These are phyloP conservation scores for Bothrops jararaca DNA, from an alignment of 2,113 vertebrate genomes.

Conservation along the genomic window DNA sequence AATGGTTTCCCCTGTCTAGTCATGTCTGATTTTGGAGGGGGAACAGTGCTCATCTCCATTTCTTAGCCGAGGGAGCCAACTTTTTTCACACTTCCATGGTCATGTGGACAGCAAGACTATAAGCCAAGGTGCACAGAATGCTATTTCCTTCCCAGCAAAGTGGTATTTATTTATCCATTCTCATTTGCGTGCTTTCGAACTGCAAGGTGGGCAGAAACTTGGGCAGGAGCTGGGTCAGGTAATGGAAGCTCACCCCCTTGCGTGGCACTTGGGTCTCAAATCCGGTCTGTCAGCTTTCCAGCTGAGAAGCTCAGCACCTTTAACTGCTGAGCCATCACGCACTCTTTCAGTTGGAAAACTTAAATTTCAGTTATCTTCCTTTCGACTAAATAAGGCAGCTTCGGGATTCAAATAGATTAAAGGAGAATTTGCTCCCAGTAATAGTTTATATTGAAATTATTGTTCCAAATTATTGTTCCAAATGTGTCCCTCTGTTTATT, in stretches of 20 bases:
- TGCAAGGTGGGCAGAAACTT: neutral
- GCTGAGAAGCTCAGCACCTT: neutral
- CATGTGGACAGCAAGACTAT: neutral
- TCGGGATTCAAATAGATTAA: neutral
- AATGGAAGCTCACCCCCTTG: neutral
- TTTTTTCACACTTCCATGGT: neutral
- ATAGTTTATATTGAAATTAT: neutral
- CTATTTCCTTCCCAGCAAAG: neutral
- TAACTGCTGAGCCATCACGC: neutral
- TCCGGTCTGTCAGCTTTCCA: neutral
- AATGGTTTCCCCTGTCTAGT: neutral
- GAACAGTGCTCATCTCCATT: neutral
- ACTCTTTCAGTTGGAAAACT: neutral
- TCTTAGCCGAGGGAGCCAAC: neutral
- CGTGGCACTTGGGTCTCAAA: neutral
- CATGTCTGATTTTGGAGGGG: neutral
- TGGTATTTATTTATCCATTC: neutral
- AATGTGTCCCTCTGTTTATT: neutral
- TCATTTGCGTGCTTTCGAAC: neutral
- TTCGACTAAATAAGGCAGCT: neutral
- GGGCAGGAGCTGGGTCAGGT: neutral
- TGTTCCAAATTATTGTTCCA: neutral
- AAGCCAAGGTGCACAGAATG: neutral
- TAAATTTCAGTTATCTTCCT: neutral
- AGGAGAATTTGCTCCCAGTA: neutral